Evolutionary conservation across 2,888 invertebrate genomes (phyloP).

Genomic region (Morpho helenor): DNA sequence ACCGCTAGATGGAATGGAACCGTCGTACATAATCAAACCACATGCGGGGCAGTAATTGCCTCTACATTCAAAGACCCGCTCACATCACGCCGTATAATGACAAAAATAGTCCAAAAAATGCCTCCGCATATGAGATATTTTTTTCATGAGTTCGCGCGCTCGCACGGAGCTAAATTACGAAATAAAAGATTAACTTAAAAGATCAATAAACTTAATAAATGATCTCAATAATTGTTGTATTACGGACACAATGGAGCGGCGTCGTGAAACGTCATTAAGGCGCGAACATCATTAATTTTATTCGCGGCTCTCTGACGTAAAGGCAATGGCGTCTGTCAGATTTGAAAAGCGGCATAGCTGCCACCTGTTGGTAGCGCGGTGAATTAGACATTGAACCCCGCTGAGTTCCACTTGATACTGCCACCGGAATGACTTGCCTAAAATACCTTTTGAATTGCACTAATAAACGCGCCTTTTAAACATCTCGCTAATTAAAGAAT

Average conservation of each 20-base stretch:
- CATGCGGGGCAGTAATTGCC: constrained; percentile 78
- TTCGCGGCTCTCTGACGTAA: constrained; percentile 77
- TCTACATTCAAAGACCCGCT: constrained; percentile 76
- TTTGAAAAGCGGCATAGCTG: constrained; percentile 72
- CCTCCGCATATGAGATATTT: constrained; percentile 76
- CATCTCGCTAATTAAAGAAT: constrained; percentile 27
- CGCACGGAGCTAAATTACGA: constrained; percentile 76
- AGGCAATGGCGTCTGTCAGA: constrained; percentile 78
- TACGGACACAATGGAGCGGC: constrained; percentile 78
- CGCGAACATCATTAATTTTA: constrained; percentile 79
- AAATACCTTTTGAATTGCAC: constrained; percentile 28
- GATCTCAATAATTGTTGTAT: constrained; percentile 80
- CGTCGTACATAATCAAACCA: constrained; percentile 76
- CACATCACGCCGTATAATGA: constrained; percentile 79
- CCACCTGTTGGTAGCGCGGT: constrained; percentile 78
- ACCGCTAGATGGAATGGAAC: constrained; percentile 67
- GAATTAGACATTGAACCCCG: constrained; percentile 73
- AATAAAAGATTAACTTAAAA: constrained; percentile 80
- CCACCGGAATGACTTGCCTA: constrained; percentile 69
- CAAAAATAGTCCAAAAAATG: constrained; percentile 78
- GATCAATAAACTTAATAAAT: constrained; percentile 80
- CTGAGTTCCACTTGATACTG: constrained; percentile 71
- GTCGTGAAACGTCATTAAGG: constrained; percentile 78
- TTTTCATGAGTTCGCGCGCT: constrained; percentile 72
- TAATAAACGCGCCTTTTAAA: constrained; percentile 26